Evolutionary conservation across 2,888 invertebrate genomes (phyloP).

Genomic region (Cephus pygmeus): DNA sequence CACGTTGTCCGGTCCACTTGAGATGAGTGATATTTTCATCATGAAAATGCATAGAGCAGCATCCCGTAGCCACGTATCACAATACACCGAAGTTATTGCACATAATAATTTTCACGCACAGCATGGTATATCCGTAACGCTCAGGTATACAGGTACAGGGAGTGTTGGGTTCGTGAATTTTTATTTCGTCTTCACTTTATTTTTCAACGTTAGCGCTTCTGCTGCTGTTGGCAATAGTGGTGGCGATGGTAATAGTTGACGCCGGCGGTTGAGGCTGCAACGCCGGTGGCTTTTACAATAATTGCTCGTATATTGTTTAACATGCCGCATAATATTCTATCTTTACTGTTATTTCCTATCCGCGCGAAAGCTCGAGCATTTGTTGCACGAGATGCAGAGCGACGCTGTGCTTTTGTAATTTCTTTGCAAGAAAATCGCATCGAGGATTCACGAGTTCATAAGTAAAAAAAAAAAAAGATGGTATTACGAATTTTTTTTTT

Average conservation of each 20-base stretch:
- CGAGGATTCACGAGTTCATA: no score
- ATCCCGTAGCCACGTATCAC: not conserved
- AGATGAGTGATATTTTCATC: not conserved
- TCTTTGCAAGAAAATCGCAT: not conserved
- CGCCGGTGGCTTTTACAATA: slow-evolving; percentile 22
- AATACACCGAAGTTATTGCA: not conserved
- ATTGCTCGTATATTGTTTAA: slow-evolving; percentile 20
- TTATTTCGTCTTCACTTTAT: slow-evolving; percentile 1
- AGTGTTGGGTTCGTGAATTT: not conserved
- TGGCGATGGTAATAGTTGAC: not conserved
- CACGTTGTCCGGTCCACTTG: not conserved
- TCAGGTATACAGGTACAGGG: not conserved
- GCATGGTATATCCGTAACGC: not conserved
- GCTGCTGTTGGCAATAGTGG: not conserved
- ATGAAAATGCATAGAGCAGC: not conserved
- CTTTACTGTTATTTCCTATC: slow-evolving; percentile 17
- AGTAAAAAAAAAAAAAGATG: no score
- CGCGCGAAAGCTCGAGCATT: not conserved
- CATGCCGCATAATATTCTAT: slow-evolving; percentile 15
- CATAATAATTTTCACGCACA: slow-evolving; percentile 3
- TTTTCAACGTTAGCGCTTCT: not conserved
- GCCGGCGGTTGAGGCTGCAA: not conserved
- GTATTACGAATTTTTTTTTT: no score
- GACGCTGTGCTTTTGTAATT: not conserved
- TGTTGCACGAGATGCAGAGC: not conserved